Base-by-base conservation (phyloP, 1,140 invertebrate genomes). In the Aphelinus certus region DNA sequence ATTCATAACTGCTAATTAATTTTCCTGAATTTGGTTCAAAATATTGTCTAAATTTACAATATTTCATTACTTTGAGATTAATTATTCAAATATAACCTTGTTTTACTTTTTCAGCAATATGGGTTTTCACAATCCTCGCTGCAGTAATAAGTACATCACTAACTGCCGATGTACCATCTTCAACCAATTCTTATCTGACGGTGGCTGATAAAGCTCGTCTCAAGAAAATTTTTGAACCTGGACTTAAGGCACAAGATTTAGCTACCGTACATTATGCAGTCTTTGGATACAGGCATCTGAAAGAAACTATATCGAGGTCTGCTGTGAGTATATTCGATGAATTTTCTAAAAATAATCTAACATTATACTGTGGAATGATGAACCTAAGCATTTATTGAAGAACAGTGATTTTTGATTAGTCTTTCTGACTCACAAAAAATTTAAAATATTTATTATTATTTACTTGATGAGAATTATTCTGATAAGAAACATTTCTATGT, bases 261-360 rank as follows among this genome's bases (percentile, higher is more conserved):
- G 76, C 88, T 1, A 80, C 86, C 55, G 80, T 89, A 3, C 88
- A 92, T 79, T 91, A 91, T 85, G 88, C 90, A 10, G 88, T 91
- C 3, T 75, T 89, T 47, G 91, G 91, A 47, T 88, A 89, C 46
- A 89, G 89, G 76, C 78, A 90, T 46, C 79, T 91, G 0, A 87
- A 85, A 51, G 86, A 87, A 77, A 60, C 88, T 64, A 83, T 91
- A 66, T 83, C 88, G 1, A 89, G 89, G 67, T 71, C 81, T 67
- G 83, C 89, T 81, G 90, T 91, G 82, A 84, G 81, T 83, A 48
- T 26, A 53, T 51, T 66, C 1, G 48, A 26, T 56, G 48, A 61
- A 51, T 62, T 60, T 9, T 55, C 3, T 67, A 68, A 57, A 70
- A 47, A 51, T 48, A 43, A 65, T 70, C 53, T 53, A 26, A 51